Conservation (phyloP, 1,140 invertebrate species). For the Lordiphosa mommai region DNA sequence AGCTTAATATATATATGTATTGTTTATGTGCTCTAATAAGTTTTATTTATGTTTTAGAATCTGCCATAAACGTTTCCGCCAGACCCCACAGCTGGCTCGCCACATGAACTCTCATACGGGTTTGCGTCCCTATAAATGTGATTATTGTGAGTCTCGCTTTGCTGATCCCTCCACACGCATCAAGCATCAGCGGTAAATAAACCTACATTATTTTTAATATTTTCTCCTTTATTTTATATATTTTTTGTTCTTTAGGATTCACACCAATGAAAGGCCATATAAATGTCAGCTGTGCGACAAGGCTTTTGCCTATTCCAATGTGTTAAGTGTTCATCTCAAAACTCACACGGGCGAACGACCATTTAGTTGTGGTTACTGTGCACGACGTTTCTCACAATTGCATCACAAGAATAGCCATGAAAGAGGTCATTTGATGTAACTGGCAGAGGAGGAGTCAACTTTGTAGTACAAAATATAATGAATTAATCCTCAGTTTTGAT, state of each 20-base stretch:
- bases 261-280: slow-evolving; percentile 70
- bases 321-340: slow-evolving; percentile 61
- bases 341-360: slow-evolving; percentile 64
- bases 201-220: too few species aligned
- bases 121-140: slow-evolving; percentile 85
- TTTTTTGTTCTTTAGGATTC: slow-evolving; percentile 39
- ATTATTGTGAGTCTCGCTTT: slow-evolving; percentile 86
- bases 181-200: slow-evolving; percentile 81
- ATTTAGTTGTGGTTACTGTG: slow-evolving; percentile 52
- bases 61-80: slow-evolving; percentile 68
- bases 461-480: too few species aligned
- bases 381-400: slow-evolving; percentile 48
- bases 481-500: too few species aligned
- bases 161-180: slow-evolving; percentile 83
- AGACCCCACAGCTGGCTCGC: slow-evolving; percentile 66
- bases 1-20: too few species aligned
- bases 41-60: slow-evolving; percentile 34
- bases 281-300: slow-evolving; percentile 60
- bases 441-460: slow-evolving; percentile 16
- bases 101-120: slow-evolving; percentile 78
- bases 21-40: neutral
- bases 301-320: slow-evolving; percentile 68
- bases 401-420: slow-evolving; percentile 73
- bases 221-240: neutral
- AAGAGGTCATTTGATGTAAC: slow-evolving; percentile 21